Conservation (phyloP, 1,140 invertebrate species). For the Drosophila biarmipes region DNA sequence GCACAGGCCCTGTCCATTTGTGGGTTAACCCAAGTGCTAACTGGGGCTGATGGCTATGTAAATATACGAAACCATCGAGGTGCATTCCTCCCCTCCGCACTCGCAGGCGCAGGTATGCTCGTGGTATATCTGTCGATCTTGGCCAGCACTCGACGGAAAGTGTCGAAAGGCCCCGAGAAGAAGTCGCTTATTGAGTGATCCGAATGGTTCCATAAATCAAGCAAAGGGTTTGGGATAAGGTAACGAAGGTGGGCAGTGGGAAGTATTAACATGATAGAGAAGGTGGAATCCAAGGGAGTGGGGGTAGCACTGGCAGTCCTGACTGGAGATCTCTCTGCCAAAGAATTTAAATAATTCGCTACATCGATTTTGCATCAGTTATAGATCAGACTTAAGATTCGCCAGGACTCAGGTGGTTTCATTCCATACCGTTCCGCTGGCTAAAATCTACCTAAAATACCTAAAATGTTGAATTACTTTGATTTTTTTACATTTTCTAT, state of each 20-base stretch:
- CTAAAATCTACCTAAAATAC: too few relatives aligned
- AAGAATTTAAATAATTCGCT: slow-evolving; percentile 17
- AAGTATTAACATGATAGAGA: slow-evolving; percentile 6
- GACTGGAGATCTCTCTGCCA: too few relatives aligned
- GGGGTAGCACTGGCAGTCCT: neutral
- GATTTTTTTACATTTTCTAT: too few relatives aligned
- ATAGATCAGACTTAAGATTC: neutral
- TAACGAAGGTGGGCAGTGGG: neutral
- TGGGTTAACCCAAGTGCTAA: slow-evolving; percentile 39
- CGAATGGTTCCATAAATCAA: slow-evolving; percentile 52
- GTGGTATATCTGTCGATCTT: neutral
- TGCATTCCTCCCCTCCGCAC: neutral
- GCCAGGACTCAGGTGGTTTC: neutral
- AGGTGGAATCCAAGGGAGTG: slow-evolving; percentile 1
- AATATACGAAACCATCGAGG: slow-evolving; percentile 24
- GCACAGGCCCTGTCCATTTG: slow-evolving; percentile 4
- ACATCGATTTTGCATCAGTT: slow-evolving; percentile 18
- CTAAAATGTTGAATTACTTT: too few relatives aligned
- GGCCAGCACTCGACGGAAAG: slow-evolving; percentile 16
- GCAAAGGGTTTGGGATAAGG: slow-evolving; percentile 32
- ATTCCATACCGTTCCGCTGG: too few relatives aligned
- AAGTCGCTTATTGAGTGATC: slow-evolving; percentile 52
- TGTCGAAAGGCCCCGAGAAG: slow-evolving; percentile 17
- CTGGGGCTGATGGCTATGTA: slow-evolving; percentile 45
- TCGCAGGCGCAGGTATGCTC: neutral